Base-by-base conservation (phyloP, 2,888 invertebrate genomes). In the Panzeria rudis region DNA sequence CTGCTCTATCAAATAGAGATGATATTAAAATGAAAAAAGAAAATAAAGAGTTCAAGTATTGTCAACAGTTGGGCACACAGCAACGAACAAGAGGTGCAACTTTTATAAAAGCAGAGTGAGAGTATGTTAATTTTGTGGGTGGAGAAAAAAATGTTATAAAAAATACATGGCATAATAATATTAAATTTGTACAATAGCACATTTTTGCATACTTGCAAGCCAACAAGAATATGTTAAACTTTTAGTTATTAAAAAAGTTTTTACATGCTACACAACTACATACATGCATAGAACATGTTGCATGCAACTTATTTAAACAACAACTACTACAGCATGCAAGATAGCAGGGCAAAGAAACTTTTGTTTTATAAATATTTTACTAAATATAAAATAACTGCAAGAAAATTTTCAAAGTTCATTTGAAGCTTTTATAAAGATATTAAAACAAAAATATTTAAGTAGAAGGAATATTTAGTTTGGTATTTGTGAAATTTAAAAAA, bases 181-280 rank as follows among this genome's bases (percentile, higher is more conserved):
- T 79, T 64, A 72, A 79, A 66, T 72, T 54, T 64, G 50, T 54
- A 41, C 13, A 79, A 66, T 11, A 41, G 29, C 25, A 72, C 32
- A 72, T 47, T 56, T 80, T 72, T 66, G 72, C 66, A 56, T 72
- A 71, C 44, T 47, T 64, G 72, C 47, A 80, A 72, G 59, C 50
- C 79, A 66, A 59, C 79, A 72, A 72, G 56, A 84, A 80, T 80
- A 84, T 80, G 84, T 72, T 84, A 84, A 84, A 84, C 84, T 80
- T 85, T 69, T 52, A 82, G 81, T 85, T 85, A 85, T 85, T 85
- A 85, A 85, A 85, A 85, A 85, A 82, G 69, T 85, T 83, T 85
- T 11, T 50, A 44, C 64, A 56, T 79, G 62, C 0, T 62, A 35
- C n/a, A 52, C 38, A 50, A 50, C 13, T 41, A 25, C 7, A 41